Evolutionary conservation across 2,797 vertebrate genomes (phyloP).

Genomic region (Sylvia borin): DNA sequence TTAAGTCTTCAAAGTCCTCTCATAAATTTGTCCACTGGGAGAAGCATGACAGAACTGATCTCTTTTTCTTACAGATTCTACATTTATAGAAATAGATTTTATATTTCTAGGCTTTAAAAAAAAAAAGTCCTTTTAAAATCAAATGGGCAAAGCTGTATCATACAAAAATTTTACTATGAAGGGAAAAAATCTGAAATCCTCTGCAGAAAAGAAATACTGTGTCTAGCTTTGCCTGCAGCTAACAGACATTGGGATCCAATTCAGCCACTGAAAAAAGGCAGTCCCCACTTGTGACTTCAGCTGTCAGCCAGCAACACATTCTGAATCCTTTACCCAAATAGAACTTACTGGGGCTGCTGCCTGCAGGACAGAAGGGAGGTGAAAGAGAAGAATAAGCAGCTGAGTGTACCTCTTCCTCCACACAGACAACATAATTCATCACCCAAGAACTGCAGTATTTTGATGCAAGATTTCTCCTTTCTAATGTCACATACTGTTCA

Average conservation of each 20-base stretch:
- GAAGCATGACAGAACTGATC: not conserved
- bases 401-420: not conserved
- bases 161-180: not conserved
- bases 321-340: not conserved
- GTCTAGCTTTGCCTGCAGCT: not conserved
- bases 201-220: not conserved
- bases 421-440: not conserved
- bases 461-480: not conserved
- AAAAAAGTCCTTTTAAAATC: not conserved
- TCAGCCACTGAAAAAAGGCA: not conserved
- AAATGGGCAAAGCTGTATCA: not conserved
- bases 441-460: not conserved
- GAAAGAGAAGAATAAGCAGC: not conserved
- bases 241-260: not conserved
- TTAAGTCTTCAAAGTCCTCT: not conserved
- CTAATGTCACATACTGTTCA: not conserved
- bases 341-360: not conserved
- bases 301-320: not conserved
- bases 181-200: not conserved
- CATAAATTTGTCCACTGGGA: not conserved
- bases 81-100: not conserved
- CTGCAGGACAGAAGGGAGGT: not conserved
- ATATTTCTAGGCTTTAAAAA: not conserved
- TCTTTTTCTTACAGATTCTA: not conserved
- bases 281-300: not conserved